phyloP scores from a whole-genome alignment of 2,113 vertebrate genomes.

The Onychostoma macrolepis region DNA sequence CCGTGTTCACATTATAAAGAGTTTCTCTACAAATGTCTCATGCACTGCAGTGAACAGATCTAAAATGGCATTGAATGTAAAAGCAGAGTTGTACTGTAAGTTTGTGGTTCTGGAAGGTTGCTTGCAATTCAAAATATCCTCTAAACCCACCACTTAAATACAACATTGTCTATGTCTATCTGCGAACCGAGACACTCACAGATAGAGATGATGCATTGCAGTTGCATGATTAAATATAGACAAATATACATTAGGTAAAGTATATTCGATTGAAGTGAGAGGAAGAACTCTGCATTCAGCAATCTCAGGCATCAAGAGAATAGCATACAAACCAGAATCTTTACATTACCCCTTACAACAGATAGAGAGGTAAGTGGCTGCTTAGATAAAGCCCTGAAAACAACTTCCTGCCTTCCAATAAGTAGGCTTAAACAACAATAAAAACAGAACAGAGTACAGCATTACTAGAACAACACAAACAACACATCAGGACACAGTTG shows the following conservation, averaged over 20 bases:
- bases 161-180: slow-evolving; percentile 44
- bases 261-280: slow-evolving; percentile 71
- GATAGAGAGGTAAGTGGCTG: slow-evolving; percentile 69
- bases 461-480: slow-evolving; percentile 65
- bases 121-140: slow-evolving; percentile 19
- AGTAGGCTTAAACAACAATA: slow-evolving; percentile 63
- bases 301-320: slow-evolving; percentile 69
- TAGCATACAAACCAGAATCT: slow-evolving; percentile 60
- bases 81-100: slow-evolving; percentile 45
- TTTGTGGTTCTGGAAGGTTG: slow-evolving; percentile 40
- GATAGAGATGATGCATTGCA: slow-evolving; percentile 55
- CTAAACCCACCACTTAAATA: slow-evolving; percentile 50
- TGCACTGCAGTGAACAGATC: slow-evolving; percentile 53
- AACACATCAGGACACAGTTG: slow-evolving; percentile 32
- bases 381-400: slow-evolving; percentile 75
- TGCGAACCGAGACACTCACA: slow-evolving; percentile 59
- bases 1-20: neutral
- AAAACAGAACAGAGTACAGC: slow-evolving; percentile 72
- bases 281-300: slow-evolving; percentile 67
- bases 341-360: slow-evolving; percentile 77
- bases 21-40: neutral
- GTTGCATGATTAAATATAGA: slow-evolving; percentile 54
- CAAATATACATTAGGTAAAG: slow-evolving; percentile 73
- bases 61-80: slow-evolving; percentile 62
- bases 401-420: slow-evolving; percentile 65